phyloP scores from a whole-genome alignment of 2,888 invertebrate species.

The Pediacus dermestoides region DNA sequence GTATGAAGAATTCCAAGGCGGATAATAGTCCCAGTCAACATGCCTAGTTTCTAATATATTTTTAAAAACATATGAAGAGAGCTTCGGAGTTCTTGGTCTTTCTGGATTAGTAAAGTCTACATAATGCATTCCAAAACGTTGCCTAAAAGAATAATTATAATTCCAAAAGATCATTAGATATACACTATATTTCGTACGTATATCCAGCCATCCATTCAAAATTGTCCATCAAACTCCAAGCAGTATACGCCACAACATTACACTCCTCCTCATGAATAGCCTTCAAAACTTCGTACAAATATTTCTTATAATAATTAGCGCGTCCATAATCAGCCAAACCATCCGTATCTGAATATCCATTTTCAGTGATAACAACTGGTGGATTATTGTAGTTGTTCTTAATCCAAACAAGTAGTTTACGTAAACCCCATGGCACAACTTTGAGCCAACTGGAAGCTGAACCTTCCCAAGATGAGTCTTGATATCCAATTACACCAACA shows the following conservation, averaged over 20 bases:
- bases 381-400: constrained; percentile 48
- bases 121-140: constrained; percentile 52
- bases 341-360: constrained; percentile 52
- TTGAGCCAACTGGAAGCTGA: constrained; percentile 16
- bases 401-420: constrained; percentile 54
- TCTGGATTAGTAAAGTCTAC: constrained; percentile 51
- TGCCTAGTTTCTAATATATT: constrained; percentile 48
- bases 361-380: constrained; percentile 57
- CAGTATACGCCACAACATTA: constrained; percentile 54
- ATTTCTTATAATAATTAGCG: constrained; percentile 22
- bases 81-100: constrained; percentile 50
- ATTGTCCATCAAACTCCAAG: constrained; percentile 52
- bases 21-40: constrained; percentile 9
- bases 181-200: constrained; percentile 38
- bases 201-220: constrained; percentile 48
- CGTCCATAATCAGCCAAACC: constrained; percentile 12
- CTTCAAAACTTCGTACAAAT: constrained; percentile 38
- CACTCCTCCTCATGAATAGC: constrained; percentile 46
- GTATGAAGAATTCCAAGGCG: constrained; percentile 1
- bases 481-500: constrained; percentile 16
- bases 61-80: constrained; percentile 50
- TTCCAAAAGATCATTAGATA: background rate
- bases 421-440: constrained; percentile 58
- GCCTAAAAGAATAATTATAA: constrained; percentile 41
- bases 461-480: constrained; percentile 19